Evolutionary conservation across 2,113 vertebrate species (phyloP).

Genomic region (Pterocles gutturalis): DNA sequence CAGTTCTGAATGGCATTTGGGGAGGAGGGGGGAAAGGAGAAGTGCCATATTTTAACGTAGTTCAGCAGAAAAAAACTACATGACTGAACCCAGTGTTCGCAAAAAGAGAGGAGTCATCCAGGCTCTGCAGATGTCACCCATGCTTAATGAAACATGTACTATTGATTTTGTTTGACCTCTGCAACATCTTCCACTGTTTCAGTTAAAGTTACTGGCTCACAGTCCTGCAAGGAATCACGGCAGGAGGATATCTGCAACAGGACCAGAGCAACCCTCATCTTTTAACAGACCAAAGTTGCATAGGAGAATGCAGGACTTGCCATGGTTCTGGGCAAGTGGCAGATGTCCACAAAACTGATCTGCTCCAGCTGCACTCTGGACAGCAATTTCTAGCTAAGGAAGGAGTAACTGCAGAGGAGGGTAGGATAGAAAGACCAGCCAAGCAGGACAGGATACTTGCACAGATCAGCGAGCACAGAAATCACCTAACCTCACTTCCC

Average conservation of each 20-base stretch:
- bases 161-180: not conserved
- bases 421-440: not conserved
- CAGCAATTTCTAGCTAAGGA: not conserved
- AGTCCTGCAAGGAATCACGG: not conserved
- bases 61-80: not conserved
- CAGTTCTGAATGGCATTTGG: not conserved
- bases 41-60: not conserved
- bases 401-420: not conserved
- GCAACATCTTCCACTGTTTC: not conserved
- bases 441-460: not conserved
- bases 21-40: rapidly evolving
- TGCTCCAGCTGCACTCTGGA: not conserved
- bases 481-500: not conserved
- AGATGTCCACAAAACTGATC: rapidly evolving
- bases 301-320: not conserved
- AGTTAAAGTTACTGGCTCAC: not conserved
- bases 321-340: not conserved
- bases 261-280: not conserved
- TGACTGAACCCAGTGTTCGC: not conserved
- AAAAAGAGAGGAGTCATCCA: not conserved
- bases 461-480: not conserved
- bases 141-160: not conserved
- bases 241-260: not conserved
- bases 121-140: not conserved
- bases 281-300: not conserved